phyloP scores from a whole-genome alignment of 35 echinoderm and acorn worm genomes.

The Hemicentrotus pulcherrimus region DNA sequence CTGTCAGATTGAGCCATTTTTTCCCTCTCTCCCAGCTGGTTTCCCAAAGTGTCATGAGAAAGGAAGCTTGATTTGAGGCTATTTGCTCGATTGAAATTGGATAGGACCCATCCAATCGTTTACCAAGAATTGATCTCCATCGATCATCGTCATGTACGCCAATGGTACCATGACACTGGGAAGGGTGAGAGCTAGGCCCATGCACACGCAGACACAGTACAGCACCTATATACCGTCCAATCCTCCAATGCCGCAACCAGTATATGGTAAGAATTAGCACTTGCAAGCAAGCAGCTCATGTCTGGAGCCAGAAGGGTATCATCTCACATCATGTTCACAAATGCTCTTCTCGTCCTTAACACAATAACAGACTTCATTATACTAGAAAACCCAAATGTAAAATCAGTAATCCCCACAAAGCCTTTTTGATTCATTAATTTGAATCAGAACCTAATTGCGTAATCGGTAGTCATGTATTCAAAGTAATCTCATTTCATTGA shows the following conservation, averaged over 20 bases:
- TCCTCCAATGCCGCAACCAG: neutral
- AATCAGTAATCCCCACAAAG: too few relatives aligned
- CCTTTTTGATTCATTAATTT: too few relatives aligned
- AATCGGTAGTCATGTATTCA: too few relatives aligned
- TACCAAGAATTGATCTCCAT: neutral
- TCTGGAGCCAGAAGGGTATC: too few relatives aligned
- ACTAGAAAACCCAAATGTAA: too few relatives aligned
- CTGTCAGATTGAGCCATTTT: neutral
- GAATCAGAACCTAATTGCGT: too few relatives aligned
- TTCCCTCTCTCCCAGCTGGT: neutral
- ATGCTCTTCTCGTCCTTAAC: too few relatives aligned
- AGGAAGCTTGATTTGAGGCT: neutral
- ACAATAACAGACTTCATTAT: too few relatives aligned
- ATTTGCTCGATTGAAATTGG: neutral
- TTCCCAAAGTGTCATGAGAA: neutral
- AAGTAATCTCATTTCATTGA: too few relatives aligned
- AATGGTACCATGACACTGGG: neutral
- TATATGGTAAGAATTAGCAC: neutral
- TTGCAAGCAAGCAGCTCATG: too few relatives aligned
- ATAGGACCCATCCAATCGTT: neutral
- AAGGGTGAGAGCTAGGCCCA: neutral
- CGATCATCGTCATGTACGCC: neutral
- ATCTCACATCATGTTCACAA: too few relatives aligned
- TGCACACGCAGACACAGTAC: neutral
- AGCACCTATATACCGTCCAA: neutral